Evolutionary conservation across 2,113 vertebrate genomes (phyloP).

Genomic region (Mus musculus): DNA sequence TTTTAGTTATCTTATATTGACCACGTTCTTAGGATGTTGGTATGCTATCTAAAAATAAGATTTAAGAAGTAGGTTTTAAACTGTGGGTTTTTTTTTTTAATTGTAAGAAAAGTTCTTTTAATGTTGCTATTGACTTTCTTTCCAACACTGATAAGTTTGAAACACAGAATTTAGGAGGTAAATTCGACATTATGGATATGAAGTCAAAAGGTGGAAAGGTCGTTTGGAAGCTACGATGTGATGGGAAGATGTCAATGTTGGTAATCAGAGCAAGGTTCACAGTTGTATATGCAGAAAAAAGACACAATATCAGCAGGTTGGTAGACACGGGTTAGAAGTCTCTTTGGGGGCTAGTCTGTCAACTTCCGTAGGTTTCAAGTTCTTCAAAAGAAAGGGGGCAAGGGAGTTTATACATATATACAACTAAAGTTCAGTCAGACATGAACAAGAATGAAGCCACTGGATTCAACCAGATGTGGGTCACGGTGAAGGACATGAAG

Average conservation of each 20-base stretch:
- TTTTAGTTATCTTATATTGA: conserved; percentile 13
- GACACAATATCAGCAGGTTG: background rate
- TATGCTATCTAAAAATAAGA: conserved; percentile 12
- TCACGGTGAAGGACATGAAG: rapidly evolving
- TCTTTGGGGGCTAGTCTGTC: background rate
- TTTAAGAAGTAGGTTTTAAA: background rate
- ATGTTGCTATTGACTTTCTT: conserved; percentile 48
- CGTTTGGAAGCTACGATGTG: rapidly evolving
- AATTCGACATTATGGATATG: background rate
- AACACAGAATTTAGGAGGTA: conserved; percentile 21
- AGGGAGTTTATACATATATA: background rate
- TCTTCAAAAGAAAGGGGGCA: background rate
- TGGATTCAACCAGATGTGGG: background rate
- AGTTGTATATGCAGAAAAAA: background rate
- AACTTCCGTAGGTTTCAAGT: background rate
- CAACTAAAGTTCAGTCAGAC: background rate
- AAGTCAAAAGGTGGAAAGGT: background rate
- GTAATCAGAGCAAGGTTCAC: background rate
- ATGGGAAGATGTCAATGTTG: background rate
- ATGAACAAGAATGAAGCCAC: background rate
- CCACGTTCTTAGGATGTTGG: conserved; percentile 10
- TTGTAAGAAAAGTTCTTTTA: conserved; percentile 25
- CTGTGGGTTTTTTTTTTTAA: background rate
- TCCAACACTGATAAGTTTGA: conserved; percentile 39
- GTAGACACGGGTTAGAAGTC: background rate